Percentiles rank a stretch among this genome's conserved stretches.
phyloP scores from a whole-genome alignment of 2,888 invertebrate genomes.

The Ophion costatus region DNA sequence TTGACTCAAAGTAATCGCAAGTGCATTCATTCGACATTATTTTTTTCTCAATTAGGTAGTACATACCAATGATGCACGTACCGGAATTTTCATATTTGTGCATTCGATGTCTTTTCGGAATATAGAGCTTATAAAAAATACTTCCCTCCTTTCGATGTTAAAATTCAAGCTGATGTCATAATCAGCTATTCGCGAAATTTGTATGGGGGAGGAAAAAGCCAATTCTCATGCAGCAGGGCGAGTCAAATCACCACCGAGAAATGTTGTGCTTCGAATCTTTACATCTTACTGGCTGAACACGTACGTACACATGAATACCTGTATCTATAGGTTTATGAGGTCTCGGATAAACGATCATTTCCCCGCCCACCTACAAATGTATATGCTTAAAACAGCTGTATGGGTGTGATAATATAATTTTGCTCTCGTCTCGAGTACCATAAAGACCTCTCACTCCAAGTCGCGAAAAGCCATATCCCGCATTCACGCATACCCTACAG shows the following conservation, averaged over 20 bases:
- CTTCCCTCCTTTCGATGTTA: background rate
- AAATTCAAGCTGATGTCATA: conserved; percentile 13
- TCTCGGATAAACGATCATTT: conserved; percentile 60
- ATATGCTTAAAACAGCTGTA: conserved; percentile 42
- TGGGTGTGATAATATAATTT: conserved; percentile 63
- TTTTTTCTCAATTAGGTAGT: conserved; percentile 2
- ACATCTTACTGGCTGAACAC: conserved; percentile 42
- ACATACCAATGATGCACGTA: no score
- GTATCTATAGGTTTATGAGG: conserved; percentile 53
- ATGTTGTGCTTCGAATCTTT: conserved; percentile 46
- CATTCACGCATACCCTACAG: conserved; percentile 3
- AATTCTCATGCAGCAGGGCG: conserved; percentile 29
- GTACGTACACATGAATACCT: conserved; percentile 6
- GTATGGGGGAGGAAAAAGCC: conserved; percentile 11
- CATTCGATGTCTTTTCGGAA: background rate
- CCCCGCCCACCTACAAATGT: conserved; percentile 51
- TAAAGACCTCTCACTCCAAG: conserved; percentile 59
- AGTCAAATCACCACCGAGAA: conserved; percentile 34
- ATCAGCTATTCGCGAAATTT: conserved; percentile 6
- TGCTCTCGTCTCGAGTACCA: conserved; percentile 53
- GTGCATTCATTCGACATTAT: background rate
- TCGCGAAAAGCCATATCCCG: conserved; percentile 26
- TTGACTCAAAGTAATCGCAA: background rate
- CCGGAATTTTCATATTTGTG: no score
- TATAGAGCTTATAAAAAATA: background rate